These are phyloP conservation scores for Galaxias olidus DNA, from an alignment of 2,797 vertebrate species.

Conservation along the genomic window DNA sequence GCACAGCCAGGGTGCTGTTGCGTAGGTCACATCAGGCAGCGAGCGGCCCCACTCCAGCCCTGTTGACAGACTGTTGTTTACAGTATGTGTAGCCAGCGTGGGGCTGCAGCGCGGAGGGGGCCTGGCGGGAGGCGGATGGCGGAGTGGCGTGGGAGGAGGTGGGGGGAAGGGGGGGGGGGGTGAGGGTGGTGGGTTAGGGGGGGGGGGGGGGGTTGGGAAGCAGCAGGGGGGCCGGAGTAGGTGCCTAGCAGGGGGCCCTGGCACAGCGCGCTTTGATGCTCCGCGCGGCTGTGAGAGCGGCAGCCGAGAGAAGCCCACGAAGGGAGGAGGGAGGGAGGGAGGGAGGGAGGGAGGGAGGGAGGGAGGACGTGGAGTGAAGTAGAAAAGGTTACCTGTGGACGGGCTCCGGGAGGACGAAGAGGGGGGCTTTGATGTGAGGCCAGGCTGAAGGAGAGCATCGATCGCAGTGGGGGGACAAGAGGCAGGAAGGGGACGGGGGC, in stretches of 20 bases:
- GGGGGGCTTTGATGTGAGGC: slow-evolving; percentile 71
- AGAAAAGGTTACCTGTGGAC: slow-evolving; percentile 79
- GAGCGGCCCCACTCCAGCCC: slow-evolving; percentile 69
- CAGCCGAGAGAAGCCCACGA: slow-evolving; percentile 17
- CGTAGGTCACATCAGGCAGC: slow-evolving; percentile 73
- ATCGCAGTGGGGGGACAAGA: slow-evolving; percentile 51
- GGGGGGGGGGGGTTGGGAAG: slow-evolving; percentile 56
- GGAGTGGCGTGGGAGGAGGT: slow-evolving; percentile 8
- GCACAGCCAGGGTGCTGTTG: slow-evolving; percentile 64
- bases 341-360: slow-evolving; percentile 39
- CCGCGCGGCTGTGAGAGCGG: slow-evolving; percentile 50
- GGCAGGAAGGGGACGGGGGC: slow-evolving; percentile 26
- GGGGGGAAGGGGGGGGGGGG: slow-evolving; percentile 10
- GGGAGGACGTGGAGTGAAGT: slow-evolving; percentile 66
- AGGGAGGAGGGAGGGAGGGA: slow-evolving; percentile 14
- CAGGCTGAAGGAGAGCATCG: slow-evolving; percentile 73
- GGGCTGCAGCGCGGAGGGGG: slow-evolving; percentile 66
- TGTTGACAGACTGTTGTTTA: slow-evolving; percentile 93
- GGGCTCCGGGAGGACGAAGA: slow-evolving; percentile 37
- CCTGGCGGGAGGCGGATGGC: slow-evolving; percentile 58
- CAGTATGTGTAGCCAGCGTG: slow-evolving; percentile 84
- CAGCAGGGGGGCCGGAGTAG: slow-evolving; percentile 58
- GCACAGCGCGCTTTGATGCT: slow-evolving; percentile 81
- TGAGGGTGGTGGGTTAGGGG: slow-evolving; percentile 8
- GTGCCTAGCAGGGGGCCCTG: slow-evolving; percentile 45